Evolutionary conservation across 2,797 vertebrate genomes (phyloP), one percentile per base, ranked within the genome.

Genomic region (Naso thynnoides): DNA sequence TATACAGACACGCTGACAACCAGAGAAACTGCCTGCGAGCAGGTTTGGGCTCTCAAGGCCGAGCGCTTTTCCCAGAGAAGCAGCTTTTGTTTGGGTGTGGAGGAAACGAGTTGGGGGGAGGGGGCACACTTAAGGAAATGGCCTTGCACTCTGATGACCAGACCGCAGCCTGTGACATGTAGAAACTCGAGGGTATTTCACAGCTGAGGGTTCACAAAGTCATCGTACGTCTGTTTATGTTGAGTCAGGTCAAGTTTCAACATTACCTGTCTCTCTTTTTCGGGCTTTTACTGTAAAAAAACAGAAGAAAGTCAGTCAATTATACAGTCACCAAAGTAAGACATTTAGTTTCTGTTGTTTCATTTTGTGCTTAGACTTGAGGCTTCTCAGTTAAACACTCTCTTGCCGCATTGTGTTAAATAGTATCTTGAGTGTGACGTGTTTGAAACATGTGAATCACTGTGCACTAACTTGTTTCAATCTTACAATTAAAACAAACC

Each of bases 71-170:
- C 86, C 70, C 83, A 88, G 82, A 86, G 89, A 89, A 76, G 66
- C 29, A 24, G 83, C 84, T 89, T 90, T 91, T 93, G 89, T 92
- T 91, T 91, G 83, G 87, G 73, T 88, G 86, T 66, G 72, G 72
- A 90, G 90, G 89, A 91, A 90, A 89, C 89, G 84, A 83, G 85
- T 67, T 11, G 8, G 65, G 66, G 64, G 73, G 2, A 7, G 64
- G 61, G 66, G 44, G 65, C 64, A 77, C 81, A 84, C 89, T 90
- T 88, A 65, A 86, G 92, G 91, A 91, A 91, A 90, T 84, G 79
- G 81, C 84, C 81, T 88, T 84, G 81, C 50, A 73, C 81, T 87
- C 81, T 78, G 72, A 85, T 84, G 78, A 86, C 76, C 82, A 86
- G 78, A 78, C 70, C 73, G n/a, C 62, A 73, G 82, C 66, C 67